Evolutionary conservation across 2,113 vertebrate genomes (phyloP), one percentile per base, ranked within the genome.

Genomic region (Rhea pennata): DNA sequence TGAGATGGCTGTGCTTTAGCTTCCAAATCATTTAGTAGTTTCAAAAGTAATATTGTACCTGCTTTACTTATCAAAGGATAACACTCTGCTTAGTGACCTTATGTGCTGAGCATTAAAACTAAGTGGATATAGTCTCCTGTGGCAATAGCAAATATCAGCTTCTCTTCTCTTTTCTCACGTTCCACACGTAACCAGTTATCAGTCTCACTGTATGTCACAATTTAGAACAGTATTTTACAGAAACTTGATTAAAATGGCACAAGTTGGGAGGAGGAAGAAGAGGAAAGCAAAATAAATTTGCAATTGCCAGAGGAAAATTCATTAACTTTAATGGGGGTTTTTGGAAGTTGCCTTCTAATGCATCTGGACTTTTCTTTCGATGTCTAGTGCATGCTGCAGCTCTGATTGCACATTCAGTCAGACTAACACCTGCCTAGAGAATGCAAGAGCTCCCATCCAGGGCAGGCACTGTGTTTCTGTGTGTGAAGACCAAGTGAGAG

Each of bases 191-290:
- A 91, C 50, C 58, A 92, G 48, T 40, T 96, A 95, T 81, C 90
- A 77, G 51, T 71, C 64, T 50, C 51, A 76, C 39, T 89, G 84
- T n/a, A 50, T 48, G 87, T 61, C 75, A 87, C 36, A 54, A 65
- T 74, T 95, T 95, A 36, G 29, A 74, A 79, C 9, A 65, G 39
- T 84, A 75, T 92, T 97, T 93, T 94, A 79, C 36, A 82, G 79
- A 83, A 94, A 94, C 33, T 84, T 96, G 80, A 94, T 95, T 96
- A 92, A 87, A 97, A 94, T 85, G 24, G 46, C 66, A 88, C 54
- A 71, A 44, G 36, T 46, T 92, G 53, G 75, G 61, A 94, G n/a
- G 22, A 69, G 31, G 29, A 29, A 10, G 11, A 88, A 83, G 82
- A 92, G 15, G 71, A 75, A 62, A 40, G 9, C 4, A 91, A 96